These are phyloP conservation scores for Tetrapedia diversipes DNA, from an alignment of 2,888 invertebrate species.

Conservation along the genomic window DNA sequence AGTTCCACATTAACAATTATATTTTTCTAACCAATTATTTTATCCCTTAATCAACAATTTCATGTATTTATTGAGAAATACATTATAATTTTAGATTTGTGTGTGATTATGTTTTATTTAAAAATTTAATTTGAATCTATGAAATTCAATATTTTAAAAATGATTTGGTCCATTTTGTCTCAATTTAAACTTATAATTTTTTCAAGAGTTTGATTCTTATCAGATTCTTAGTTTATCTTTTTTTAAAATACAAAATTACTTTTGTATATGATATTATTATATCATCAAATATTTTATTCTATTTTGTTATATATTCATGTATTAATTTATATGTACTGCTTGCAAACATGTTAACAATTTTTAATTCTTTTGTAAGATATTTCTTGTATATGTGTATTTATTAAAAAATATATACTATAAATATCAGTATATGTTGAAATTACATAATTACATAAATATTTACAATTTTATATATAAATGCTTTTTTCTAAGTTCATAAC, in stretches of 20 bases:
- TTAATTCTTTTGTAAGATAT: slow-evolving; percentile 10
- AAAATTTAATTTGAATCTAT: too few relatives aligned
- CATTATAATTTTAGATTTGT: slow-evolving; percentile 21
- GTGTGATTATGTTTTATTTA: slow-evolving; percentile 4
- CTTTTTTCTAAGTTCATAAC: neutral
- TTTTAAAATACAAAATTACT: neutral
- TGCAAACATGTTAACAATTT: neutral
- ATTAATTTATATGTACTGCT: slow-evolving; percentile 2
- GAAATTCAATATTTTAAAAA: neutral
- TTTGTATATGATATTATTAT: neutral
- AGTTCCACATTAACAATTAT: neutral
- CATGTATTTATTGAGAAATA: neutral
- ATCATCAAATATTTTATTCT: slow-evolving; percentile 3
- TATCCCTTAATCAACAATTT: neutral
- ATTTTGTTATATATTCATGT: neutral
- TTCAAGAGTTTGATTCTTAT: slow-evolving; percentile 6
- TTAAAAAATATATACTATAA: too few relatives aligned
- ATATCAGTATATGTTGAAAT: too few relatives aligned
- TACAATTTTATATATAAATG: neutral
- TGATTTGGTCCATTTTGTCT: slow-evolving; percentile 2
- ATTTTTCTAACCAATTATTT: neutral
- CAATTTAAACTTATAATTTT: slow-evolving; percentile 1
- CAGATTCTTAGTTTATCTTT: neutral
- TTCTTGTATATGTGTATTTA: neutral
- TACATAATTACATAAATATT: slow-evolving; percentile 1